Evolutionary conservation across 2,888 invertebrate genomes (phyloP), one percentile per base, ranked within the genome.

Genomic region (Plusia festucae): DNA sequence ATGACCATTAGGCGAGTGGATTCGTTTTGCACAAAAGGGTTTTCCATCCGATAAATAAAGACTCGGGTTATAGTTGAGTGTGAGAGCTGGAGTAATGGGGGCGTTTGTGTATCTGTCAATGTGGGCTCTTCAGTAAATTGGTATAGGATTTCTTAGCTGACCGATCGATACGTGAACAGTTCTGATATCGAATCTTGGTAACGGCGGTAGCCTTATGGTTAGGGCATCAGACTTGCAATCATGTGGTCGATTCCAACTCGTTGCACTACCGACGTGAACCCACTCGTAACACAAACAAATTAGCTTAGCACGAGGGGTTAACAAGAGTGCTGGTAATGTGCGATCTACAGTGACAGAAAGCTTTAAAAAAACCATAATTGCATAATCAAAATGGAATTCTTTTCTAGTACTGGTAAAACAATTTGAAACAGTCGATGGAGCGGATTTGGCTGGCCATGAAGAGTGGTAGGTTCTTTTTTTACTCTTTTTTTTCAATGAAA

Each of bases 31-130:
- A 89, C 89, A 91, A 93, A 92, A 91, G 93, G 94, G 93, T 88
- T 92, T 90, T 83, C 83, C 84, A 84, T 91, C 85, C 91, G 88
- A 93, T 94, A 92, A 93, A 94, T 93, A 92, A 91, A 90, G 84
- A 85, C 87, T 82, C 80, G 58, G 60, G 61, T 85, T 82, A 84
- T 83, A 80, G 74, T 79, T 71, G 73, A 75, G 76, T 79, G 81
- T 76, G 71, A 66, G 71, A 76, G 73, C 73, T 64, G 67, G 30
- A 76, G 67, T 76, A 59, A 64, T 64, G 69, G 69, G 64, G 64
- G 53, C 22, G n/a, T 54, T 20, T 68, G 20, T 62, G 24, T 53
- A 57, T 59, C 59, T 68, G 53, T 75, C 72, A 70, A 75, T 65
- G 60, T 9, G 44, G 34, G 58, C 13, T n/a, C 34, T 18, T 53